Conservation (phyloP, 2,797 vertebrate species). For the Morus bassanus region DNA sequence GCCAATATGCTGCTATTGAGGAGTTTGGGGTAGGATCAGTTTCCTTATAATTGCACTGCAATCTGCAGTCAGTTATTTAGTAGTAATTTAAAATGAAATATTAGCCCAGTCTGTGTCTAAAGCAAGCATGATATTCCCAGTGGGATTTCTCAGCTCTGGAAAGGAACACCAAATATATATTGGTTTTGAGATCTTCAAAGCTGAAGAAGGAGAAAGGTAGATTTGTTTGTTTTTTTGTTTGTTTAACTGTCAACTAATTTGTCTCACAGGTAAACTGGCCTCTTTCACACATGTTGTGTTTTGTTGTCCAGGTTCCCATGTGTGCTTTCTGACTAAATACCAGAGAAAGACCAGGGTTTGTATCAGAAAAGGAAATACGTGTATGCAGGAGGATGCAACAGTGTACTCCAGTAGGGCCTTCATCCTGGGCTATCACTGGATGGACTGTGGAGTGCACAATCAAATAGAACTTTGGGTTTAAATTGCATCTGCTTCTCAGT, state of each 20-base stretch:
- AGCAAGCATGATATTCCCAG: not conserved
- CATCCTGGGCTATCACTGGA: not conserved
- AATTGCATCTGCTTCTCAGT: not conserved
- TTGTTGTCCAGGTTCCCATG: not conserved
- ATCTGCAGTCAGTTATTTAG: not conserved
- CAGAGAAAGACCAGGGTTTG: not conserved
- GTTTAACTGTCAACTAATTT: not conserved
- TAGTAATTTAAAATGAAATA: not conserved
- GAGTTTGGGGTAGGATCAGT: not conserved
- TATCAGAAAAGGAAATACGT: not conserved
- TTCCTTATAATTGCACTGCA: not conserved
- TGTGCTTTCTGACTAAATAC: not conserved
- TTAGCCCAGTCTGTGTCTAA: not conserved
- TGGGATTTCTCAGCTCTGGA: not conserved
- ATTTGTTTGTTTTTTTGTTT: not conserved
- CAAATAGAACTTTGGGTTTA: not conserved
- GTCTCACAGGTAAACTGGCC: not conserved
- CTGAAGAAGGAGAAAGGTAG: not conserved
- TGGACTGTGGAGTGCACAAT: not conserved
- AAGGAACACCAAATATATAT: not conserved
- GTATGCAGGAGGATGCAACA: not conserved
- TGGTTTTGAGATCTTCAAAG: not conserved
- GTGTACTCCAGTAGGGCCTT: not conserved
- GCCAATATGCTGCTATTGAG: rapidly evolving
- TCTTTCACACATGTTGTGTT: not conserved